Evolutionary conservation across 2,888 invertebrate genomes (phyloP).

Genomic region (Eristalis intricaria): DNA sequence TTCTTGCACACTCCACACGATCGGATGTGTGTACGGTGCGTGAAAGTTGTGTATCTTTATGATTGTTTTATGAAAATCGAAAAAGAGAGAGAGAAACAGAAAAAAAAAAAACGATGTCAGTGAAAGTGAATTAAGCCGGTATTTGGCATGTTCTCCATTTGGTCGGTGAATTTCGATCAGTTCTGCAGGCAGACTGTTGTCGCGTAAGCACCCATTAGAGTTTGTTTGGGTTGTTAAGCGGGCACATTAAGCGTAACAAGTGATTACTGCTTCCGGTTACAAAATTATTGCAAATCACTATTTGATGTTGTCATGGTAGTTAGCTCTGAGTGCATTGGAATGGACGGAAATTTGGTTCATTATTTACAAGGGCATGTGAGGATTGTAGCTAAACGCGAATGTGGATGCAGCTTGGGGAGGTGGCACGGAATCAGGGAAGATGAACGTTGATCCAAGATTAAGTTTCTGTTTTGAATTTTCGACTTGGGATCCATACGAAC

Average conservation of each 20-base stretch:
- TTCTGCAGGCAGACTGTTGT: not conserved
- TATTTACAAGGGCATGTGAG: no score
- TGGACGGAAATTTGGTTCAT: no score
- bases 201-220: not conserved
- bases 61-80: not conserved
- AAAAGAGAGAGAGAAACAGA: no score
- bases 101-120: not conserved
- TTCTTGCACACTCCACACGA: not conserved
- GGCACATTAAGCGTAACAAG: constrained; percentile 1
- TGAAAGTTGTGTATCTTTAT: not conserved
- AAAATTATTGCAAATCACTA: not conserved
- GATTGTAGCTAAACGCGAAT: no score
- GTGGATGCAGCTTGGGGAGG: no score
- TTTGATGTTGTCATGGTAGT: not conserved
- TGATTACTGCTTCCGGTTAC: constrained; percentile 44
- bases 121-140: not conserved
- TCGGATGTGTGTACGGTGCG: not conserved
- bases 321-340: not conserved
- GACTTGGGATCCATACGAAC: no score
- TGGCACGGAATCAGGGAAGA: no score
- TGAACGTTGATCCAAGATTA: no score
- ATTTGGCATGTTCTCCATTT: no score
- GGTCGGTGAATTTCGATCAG: no score
- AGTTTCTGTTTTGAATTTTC: no score
- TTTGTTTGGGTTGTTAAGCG: not conserved